These are phyloP conservation scores for Chloroceryle inda DNA, from an alignment of 2,797 vertebrate genomes.

Conservation along the genomic window DNA sequence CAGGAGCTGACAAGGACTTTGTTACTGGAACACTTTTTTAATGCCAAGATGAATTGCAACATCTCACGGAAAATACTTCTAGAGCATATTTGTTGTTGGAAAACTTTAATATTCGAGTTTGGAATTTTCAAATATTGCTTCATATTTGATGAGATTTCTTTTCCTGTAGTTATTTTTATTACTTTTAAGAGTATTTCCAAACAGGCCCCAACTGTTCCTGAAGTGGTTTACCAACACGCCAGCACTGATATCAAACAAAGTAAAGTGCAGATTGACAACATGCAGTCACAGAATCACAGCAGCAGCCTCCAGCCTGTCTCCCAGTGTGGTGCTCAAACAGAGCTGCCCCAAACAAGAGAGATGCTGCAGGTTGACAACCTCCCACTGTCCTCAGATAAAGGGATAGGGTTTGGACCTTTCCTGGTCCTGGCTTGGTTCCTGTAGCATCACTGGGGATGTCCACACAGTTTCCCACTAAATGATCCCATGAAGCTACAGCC, in stretches of 20 bases:
- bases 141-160: neutral
- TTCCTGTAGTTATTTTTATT: neutral
- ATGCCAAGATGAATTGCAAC: neutral
- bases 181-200: neutral
- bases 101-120: neutral
- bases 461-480: neutral
- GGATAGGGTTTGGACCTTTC: neutral
- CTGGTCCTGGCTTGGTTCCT: neutral
- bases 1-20: neutral
- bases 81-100: neutral
- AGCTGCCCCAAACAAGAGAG: neutral
- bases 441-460: neutral
- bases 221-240: neutral
- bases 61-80: neutral
- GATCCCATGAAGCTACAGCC: neutral
- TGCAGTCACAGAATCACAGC: neutral
- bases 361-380: neutral
- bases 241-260: neutral
- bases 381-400: neutral
- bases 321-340: accelerated
- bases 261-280: neutral
- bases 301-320: neutral
- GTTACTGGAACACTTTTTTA: neutral
- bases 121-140: constrained; percentile 10
- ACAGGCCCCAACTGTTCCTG: neutral